Evolutionary conservation across 2,113 vertebrate species (phyloP).

Genomic region (Athene cunicularia): DNA sequence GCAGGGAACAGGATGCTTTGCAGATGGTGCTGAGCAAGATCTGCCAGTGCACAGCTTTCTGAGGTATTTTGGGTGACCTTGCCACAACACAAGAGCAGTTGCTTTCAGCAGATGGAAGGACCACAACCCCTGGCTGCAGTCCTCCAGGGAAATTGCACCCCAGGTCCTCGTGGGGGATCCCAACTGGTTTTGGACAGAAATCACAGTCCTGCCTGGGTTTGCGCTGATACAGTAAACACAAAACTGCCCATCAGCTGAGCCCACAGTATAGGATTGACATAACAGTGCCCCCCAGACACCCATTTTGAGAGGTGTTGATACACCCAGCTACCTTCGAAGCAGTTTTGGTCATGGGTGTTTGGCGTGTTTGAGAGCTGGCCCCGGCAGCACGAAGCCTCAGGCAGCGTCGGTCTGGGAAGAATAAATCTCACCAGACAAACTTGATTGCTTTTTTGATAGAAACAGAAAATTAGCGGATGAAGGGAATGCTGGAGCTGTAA

Average conservation of each 20-base stretch:
- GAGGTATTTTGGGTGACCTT: background rate
- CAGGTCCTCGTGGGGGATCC: background rate
- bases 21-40: background rate
- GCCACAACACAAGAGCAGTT: background rate
- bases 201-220: background rate
- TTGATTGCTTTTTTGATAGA: conserved; percentile 57
- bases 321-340: background rate
- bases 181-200: background rate
- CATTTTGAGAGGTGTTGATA: background rate
- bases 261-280: background rate
- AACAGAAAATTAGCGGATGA: conserved; percentile 48
- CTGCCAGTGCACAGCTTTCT: background rate
- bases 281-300: background rate
- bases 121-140: background rate
- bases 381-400: background rate
- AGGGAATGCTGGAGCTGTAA: conserved; percentile 23
- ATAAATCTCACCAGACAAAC: conserved; percentile 57
- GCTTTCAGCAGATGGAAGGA: background rate
- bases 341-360: background rate
- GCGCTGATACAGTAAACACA: background rate
- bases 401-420: fast-evolving
- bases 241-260: background rate
- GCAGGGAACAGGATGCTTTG: background rate
- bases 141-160: background rate
- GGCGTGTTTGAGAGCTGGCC: background rate